Conservation (phyloP, 2,797 vertebrate genomes). For the Epinephelus coioides region DNA sequence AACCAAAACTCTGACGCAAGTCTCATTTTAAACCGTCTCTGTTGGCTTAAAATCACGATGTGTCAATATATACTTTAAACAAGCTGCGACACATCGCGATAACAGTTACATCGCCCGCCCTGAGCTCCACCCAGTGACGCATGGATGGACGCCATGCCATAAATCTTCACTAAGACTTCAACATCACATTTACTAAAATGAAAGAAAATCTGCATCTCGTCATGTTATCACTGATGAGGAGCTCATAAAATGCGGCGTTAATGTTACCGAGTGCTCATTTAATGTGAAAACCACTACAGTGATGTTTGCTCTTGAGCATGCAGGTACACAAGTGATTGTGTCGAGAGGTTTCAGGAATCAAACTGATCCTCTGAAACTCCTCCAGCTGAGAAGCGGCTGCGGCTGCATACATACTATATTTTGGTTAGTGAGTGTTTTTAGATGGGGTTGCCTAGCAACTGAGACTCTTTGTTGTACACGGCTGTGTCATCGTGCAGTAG, state of each 20-base stretch:
- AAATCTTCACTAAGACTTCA: too few species aligned
- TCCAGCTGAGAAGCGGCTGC: conserved; percentile 48
- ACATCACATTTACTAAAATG: too few species aligned
- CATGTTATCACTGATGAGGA: too few species aligned
- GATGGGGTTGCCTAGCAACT: conserved; percentile 79
- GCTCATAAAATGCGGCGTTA: neutral
- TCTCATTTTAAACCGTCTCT: too few species aligned
- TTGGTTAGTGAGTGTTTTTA: conserved; percentile 65
- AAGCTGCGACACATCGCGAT: too few species aligned
- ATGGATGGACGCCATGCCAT: too few species aligned
- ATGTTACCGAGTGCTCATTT: neutral
- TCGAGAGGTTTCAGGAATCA: neutral
- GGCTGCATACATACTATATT: conserved; percentile 27
- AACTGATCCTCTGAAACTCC: conserved; percentile 4
- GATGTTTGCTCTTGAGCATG: neutral
- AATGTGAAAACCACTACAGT: too few species aligned
- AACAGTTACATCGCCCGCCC: too few species aligned
- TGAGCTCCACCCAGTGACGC: too few species aligned
- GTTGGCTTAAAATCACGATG: too few species aligned
- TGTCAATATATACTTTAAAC: too few species aligned
- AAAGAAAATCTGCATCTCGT: neutral
- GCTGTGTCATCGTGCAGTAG: conserved; percentile 67
- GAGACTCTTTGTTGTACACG: conserved; percentile 72
- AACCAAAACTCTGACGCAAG: too few species aligned
- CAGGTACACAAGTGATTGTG: neutral